phyloP scores from a whole-genome alignment of 2,797 vertebrate genomes.

The Rhinella marina region DNA sequence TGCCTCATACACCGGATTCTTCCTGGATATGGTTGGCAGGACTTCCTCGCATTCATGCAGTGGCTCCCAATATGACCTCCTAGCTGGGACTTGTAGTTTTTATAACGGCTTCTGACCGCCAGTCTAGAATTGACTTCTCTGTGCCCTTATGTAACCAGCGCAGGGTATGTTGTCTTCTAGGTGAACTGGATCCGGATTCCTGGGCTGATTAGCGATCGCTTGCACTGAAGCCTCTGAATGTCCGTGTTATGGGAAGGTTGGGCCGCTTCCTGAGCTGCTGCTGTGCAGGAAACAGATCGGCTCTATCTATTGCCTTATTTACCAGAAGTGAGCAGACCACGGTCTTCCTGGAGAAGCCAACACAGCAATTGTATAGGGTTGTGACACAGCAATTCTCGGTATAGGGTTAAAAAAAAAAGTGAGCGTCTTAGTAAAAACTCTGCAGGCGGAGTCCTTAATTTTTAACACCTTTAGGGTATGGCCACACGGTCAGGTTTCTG shows the following conservation, averaged over 20 bases:
- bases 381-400: background rate
- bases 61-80: background rate
- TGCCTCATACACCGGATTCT: background rate
- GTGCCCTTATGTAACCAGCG: background rate
- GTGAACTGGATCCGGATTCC: background rate
- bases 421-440: too few species aligned
- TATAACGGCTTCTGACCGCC: background rate
- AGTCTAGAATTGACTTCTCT: background rate
- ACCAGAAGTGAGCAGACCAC: constrained; percentile 26
- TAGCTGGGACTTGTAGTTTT: background rate
- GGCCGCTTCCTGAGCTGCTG: constrained; percentile 35
- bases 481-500: too few species aligned
- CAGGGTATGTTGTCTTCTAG: background rate
- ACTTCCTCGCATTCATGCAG: background rate
- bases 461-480: too few species aligned
- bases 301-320: constrained; percentile 16
- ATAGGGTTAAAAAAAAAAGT: background rate
- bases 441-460: background rate
- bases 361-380: too few species aligned
- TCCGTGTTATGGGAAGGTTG: background rate
- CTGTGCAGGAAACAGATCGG: constrained; percentile 35
- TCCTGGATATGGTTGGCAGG: background rate
- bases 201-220: background rate
- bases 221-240: background rate
- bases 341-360: constrained; percentile 1